Conservation (phyloP, 2,888 invertebrate genomes). For the Idaea biselata region DNA sequence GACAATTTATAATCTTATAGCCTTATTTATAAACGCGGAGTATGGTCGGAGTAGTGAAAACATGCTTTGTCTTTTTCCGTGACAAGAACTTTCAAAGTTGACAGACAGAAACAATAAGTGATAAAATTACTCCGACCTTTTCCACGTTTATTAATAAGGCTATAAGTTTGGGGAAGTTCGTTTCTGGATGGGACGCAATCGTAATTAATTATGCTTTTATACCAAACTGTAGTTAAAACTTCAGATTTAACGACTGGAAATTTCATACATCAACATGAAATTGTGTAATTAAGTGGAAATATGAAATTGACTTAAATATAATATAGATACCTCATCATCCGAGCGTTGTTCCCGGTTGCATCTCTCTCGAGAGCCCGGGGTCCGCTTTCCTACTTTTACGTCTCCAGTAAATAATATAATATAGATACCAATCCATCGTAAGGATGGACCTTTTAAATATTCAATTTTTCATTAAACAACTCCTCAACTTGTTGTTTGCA, state of each 20-base stretch:
- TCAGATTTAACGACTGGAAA: not conserved
- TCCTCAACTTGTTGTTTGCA: not conserved
- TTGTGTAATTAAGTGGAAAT: not conserved
- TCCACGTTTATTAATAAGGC: not conserved
- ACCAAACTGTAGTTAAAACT: conserved; percentile 4
- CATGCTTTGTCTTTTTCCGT: too few relatives aligned
- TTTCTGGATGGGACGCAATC: not conserved
- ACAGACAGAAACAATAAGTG: too few relatives aligned
- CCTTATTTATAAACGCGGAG: too few relatives aligned
- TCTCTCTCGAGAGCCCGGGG: too few relatives aligned
- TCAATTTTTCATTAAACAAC: not conserved
- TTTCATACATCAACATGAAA: not conserved
- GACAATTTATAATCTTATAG: too few relatives aligned
- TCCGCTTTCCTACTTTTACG: too few relatives aligned
- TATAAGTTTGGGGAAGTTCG: conserved; percentile 29
- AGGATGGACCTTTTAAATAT: not conserved
- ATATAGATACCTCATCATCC: too few relatives aligned
- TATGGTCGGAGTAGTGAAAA: too few relatives aligned
- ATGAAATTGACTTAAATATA: not conserved
- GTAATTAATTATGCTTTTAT: conserved; percentile 7
- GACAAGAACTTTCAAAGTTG: too few relatives aligned
- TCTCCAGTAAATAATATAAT: too few relatives aligned
- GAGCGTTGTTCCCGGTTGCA: too few relatives aligned
- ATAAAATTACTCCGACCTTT: too few relatives aligned
- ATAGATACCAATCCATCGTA: not conserved